These are phyloP conservation scores for Ibidorhyncha struthersii DNA, from an alignment of 2,113 vertebrate species.

Conservation along the genomic window DNA sequence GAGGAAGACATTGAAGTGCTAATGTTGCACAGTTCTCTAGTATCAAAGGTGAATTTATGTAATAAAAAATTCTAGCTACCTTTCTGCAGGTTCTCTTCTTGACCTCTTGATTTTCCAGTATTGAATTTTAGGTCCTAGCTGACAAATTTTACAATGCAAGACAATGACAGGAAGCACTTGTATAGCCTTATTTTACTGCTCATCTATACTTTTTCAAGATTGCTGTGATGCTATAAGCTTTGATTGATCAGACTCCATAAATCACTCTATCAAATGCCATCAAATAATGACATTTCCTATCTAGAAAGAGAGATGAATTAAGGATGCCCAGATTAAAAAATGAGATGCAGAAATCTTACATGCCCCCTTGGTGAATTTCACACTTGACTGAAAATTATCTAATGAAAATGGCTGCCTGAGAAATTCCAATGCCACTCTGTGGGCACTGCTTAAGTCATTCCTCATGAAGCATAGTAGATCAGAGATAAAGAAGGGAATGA, in stretches of 20 bases:
- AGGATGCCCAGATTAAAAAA: background rate
- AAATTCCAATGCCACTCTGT: background rate
- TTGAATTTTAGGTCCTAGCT: background rate
- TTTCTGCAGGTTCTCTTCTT: background rate
- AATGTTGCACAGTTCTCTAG: background rate
- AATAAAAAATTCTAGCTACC: background rate
- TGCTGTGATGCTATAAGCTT: background rate
- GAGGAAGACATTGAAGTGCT: constrained; percentile 1
- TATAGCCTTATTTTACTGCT: background rate
- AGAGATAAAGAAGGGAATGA: background rate
- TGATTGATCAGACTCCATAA: background rate
- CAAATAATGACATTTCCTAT: background rate
- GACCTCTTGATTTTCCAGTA: background rate
- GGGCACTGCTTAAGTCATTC: background rate
- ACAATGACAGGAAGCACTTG: background rate
- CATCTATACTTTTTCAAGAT: background rate
- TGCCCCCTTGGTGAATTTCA: background rate
- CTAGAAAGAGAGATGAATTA: constrained; percentile 18
- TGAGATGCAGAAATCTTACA: background rate
- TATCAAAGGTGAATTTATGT: constrained; percentile 23
- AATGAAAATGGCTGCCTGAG: background rate
- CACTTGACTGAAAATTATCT: background rate
- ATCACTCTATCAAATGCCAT: constrained; percentile 6
- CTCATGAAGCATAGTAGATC: background rate
- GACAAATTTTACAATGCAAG: background rate